These are phyloP conservation scores for Porphyrio hochstetteri DNA, from an alignment of 2,113 vertebrate species.

Conservation along the genomic window DNA sequence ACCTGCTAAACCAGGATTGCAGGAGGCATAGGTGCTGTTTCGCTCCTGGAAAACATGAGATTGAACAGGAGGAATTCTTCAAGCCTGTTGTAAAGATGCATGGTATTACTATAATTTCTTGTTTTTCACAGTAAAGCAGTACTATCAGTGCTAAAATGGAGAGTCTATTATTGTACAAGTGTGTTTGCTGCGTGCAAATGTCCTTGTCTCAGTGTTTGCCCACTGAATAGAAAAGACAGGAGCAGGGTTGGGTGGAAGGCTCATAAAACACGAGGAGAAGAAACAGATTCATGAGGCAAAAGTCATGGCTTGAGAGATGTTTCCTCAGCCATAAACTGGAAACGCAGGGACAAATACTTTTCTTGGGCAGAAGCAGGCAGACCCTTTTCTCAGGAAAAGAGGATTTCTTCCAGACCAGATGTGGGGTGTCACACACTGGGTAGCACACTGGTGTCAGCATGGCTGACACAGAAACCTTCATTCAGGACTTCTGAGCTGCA, in stretches of 20 bases:
- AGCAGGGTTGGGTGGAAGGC: not conserved
- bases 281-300: not conserved
- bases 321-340: not conserved
- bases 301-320: not conserved
- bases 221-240: not conserved
- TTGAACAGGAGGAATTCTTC: not conserved
- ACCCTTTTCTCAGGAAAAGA: not conserved
- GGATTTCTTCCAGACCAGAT: not conserved
- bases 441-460: not conserved
- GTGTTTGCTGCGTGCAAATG: not conserved
- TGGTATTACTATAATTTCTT: not conserved
- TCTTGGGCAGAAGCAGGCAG: not conserved
- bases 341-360: not conserved
- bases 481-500: not conserved
- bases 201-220: not conserved
- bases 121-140: not conserved
- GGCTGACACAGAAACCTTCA: not conserved
- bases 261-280: not conserved
- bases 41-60: not conserved
- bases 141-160: not conserved
- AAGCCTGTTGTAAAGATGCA: not conserved
- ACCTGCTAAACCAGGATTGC: not conserved
- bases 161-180: not conserved
- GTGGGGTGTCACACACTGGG: accelerated
- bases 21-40: not conserved